These are phyloP conservation scores for Marisa cornuarietis DNA, from an alignment of 1,140 invertebrate genomes.

Conservation along the genomic window DNA sequence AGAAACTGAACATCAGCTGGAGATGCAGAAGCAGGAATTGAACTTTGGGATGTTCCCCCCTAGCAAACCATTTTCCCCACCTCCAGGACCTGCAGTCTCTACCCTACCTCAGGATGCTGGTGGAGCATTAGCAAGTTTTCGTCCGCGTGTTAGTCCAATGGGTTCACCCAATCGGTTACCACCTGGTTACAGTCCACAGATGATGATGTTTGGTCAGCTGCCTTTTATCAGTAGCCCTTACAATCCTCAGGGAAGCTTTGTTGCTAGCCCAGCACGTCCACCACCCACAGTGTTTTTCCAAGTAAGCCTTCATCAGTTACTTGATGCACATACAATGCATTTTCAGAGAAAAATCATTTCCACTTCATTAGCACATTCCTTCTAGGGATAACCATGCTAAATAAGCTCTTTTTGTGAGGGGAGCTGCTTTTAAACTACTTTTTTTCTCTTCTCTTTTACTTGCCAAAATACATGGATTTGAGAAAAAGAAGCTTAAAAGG, in stretches of 20 bases:
- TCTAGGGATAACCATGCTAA: no score
- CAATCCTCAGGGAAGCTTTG: background rate
- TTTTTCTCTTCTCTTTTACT: no score
- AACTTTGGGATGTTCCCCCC: constrained; percentile 25
- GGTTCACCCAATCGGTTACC: constrained; percentile 1
- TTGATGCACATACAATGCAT: no score
- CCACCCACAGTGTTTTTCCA: constrained; percentile 22
- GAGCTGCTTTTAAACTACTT: no score
- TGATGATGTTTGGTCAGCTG: no score
- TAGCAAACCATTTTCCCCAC: constrained; percentile 4
- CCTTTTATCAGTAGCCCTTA: background rate
- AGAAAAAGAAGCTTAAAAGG: no score
- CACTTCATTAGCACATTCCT: no score
- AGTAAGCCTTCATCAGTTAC: background rate
- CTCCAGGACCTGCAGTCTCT: constrained; percentile 1
- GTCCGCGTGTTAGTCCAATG: background rate
- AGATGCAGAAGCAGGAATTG: constrained; percentile 36
- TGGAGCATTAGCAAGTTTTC: background rate
- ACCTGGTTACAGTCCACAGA: constrained; percentile 1
- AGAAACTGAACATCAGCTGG: constrained; percentile 47
- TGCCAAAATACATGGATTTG: no score
- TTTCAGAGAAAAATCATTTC: no score
- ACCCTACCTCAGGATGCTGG: constrained; percentile 7
- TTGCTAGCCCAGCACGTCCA: constrained; percentile 8
- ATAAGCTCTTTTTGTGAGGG: no score